Conservation (phyloP, 2,888 invertebrate species). For the Melipona bicolor region DNA sequence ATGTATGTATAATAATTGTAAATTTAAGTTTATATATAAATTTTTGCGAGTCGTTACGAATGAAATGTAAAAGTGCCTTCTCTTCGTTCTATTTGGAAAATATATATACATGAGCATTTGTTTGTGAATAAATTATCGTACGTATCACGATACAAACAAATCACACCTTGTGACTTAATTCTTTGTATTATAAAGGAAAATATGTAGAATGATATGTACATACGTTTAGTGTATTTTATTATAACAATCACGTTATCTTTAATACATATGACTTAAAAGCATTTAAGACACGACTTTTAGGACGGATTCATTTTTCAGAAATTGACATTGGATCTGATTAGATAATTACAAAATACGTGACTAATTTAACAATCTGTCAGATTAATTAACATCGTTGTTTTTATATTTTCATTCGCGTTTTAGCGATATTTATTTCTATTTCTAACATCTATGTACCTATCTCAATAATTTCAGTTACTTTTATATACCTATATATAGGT, state of each 20-base stretch:
- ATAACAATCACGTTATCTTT: conserved; percentile 43
- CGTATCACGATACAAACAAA: conserved; percentile 11
- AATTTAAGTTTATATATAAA: conserved; percentile 22
- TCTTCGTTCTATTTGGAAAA: not conserved
- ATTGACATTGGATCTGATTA: conserved; percentile 37
- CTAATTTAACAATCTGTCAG: conserved; percentile 4
- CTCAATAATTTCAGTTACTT: conserved; percentile 2
- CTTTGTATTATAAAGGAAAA: conserved; percentile 13
- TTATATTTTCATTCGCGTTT: not conserved
- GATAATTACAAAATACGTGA: conserved; percentile 13
- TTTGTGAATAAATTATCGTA: conserved; percentile 29
- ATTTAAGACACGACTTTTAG: conserved; percentile 46
- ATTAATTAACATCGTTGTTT: not conserved
- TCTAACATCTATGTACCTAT: conserved; percentile 5
- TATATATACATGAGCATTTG: not conserved
- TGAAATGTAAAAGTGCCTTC: conserved; percentile 18
- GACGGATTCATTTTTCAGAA: conserved; percentile 56
- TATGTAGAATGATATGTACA: conserved; percentile 11
- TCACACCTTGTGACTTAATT: not conserved
- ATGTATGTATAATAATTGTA: not conserved
- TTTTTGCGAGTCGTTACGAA: conserved; percentile 24
- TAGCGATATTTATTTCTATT: not conserved
- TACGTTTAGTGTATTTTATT: conserved; percentile 49
- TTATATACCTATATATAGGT: not conserved
- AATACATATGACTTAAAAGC: conserved; percentile 47